Base-by-base conservation (phyloP, 2,888 invertebrate species). In the Parnassius orleans region DNA sequence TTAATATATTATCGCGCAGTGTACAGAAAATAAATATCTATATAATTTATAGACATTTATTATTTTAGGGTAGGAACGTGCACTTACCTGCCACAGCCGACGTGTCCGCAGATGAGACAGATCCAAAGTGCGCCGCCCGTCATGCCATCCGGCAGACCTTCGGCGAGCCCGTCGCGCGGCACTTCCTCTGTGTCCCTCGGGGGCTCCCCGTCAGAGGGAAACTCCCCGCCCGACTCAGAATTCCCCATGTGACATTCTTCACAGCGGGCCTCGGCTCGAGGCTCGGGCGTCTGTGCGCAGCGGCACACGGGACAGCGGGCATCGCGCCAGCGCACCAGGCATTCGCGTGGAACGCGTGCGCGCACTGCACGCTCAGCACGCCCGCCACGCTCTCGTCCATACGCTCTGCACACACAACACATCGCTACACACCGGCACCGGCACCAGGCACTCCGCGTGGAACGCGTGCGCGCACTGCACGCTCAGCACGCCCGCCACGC, bases 291-390 rank as follows among this genome's bases (percentile, higher is more conserved):
- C 88, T 97, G 96, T 64, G 95, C 94, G 79, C 95, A 96, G 58
- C 99, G 95, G 84, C 99, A 99, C 63, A 99, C 98, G 0, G 99
- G 99, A 83, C 99, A 99, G 63, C 98, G 98, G 72, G 97, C 97
- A 84, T 99, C 98, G 15, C 97, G 95, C 99, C 99, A 99, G 83
- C 99, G 96, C 71, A 97, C 95, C 57, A 99, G 92, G 86, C 99
- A 99, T 77, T 95, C 10, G 98, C 96, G 88, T 99, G 99, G 90
- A 99, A 99, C 1, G 98, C 96, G 88, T 99, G 99, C 88, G 99
- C 99, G 83, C 19, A 19, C 19, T 19, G 19, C 19, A 19, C 19
- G 19, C 19, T 19, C 19, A 19, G 19, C 19, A 19, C 19, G 19
- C 19, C 19, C 2, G 19, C 19, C 19, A 19, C 19, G 19, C 19